Conservation (phyloP, 2,888 invertebrate species). For the Eilema sororculum region DNA sequence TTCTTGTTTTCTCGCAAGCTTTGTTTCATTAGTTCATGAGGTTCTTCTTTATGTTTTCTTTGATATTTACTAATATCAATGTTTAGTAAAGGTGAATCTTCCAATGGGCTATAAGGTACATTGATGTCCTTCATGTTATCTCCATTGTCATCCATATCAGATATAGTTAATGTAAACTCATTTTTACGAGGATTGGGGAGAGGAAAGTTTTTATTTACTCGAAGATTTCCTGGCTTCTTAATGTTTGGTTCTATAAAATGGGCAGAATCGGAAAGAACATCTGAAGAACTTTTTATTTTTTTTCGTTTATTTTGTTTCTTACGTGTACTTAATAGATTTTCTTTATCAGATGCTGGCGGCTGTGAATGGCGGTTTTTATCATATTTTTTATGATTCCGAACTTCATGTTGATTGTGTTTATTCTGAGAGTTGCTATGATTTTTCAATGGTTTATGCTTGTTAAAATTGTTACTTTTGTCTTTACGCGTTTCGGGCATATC, state of each 20-base stretch:
- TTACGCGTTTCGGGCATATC: not conserved
- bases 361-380: not conserved
- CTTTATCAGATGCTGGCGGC: not conserved
- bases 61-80: not conserved
- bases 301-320: not conserved
- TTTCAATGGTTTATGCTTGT: not conserved
- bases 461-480: not conserved
- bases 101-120: not conserved
- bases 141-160: not conserved
- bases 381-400: not conserved
- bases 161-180: conserved; percentile 4
- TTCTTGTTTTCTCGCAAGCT: not conserved
- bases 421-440: not conserved
- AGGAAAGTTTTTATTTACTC: not conserved
- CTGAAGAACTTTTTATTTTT: not conserved
- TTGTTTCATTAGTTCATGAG: not conserved
- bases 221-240: not conserved
- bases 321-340: no score
- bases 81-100: not conserved
- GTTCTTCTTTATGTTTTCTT: not conserved
- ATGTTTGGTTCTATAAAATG: not conserved
- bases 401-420: not conserved
- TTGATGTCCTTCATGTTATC: not conserved
- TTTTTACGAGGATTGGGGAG: not conserved
- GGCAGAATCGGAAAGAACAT: not conserved